Base-by-base conservation (phyloP, 1,140 invertebrate species). In the Meloidogyne chitwoodi region DNA sequence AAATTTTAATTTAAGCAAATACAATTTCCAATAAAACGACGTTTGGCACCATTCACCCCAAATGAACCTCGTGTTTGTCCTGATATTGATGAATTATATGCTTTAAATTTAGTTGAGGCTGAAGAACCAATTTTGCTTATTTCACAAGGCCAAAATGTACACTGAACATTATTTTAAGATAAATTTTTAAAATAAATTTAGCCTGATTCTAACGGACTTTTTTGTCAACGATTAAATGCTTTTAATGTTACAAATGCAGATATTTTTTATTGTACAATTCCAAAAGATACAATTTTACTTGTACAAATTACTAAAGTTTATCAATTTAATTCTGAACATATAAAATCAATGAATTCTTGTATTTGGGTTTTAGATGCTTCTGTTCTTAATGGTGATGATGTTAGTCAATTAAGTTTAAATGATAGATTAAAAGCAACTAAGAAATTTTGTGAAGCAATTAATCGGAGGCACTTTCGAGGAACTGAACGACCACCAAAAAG, bases 301-400 rank as follows among this genome's bases (percentile, higher is more conserved):
- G 63, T 67, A 29, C 75, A 78, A 68, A 68, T 34, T 38, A 61
- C 76, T 27, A 68, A 73, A 29, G 26, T 68, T 56, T 77, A 78
- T 56, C 75, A 77, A 56, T 26, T 62, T 29, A 64, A 48, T 19
- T 34, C 41, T 38, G 65, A 79, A 38, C 79, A 63, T 19, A 66
- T 79, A 38, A 72, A 80, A 66, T 34, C 68, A 75, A 31, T 62
- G 2, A 41, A 78, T 26, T 44, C 63, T 4, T 63, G 56, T 56
- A 24, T 80, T 22, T 80, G 68, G 66, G 65, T 79, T 22, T 56
- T 80, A 24, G 78, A 79, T 44, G 78, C 78, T 29, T 68, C 78
- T 19, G 62, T 74, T 26, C 38, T 79, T 19, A 80, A 75, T 73
- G 78, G 76, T 27, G 78, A 79, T 56, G 27, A 79, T 24, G 29